Base-by-base conservation (phyloP, 1,140 invertebrate species). In the Hermatobates lingyangjiaoensis region DNA sequence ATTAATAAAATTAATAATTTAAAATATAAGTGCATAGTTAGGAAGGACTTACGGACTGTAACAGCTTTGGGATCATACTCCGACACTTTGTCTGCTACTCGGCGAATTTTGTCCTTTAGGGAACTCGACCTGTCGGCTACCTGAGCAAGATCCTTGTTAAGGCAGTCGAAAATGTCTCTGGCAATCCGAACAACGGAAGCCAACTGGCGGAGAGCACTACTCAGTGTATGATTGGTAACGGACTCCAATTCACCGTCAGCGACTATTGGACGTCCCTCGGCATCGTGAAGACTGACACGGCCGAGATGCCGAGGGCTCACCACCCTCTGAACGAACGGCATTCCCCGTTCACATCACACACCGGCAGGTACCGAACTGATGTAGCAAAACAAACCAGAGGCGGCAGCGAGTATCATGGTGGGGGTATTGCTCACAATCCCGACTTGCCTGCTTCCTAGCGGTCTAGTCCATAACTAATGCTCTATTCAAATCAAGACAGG, bases 11-110 rank as follows among this genome's bases (percentile, higher is more conserved):
- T 18, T 25, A 27, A 49, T 12, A n/a, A n/a, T n/a, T n/a, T n/a
- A n/a, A n/a, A n/a, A n/a, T n/a, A n/a, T n/a, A n/a, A 46, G 27
- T 30, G 15, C n/a, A n/a, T n/a, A n/a, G n/a, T n/a, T n/a, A n/a
- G n/a, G 42, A 53, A 21, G 25, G 68, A 86, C 83, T 86, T 76
- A 86, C 83, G 82, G 70, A 86, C 82, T 75, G 79, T 71, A 58
- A 85, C 81, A 65, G 76, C 75, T 69, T 82, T 85, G 45, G 82
- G 81, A 66, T 87, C 81, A 66, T 76, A 79, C 45, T 62, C 64
- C 48, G 55, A 42, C 39, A 83, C 75, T 55, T 71, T 67, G 50
- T 73, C 70, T 57, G 77, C 73, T 47, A 86, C 69, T 25, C 64
- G 64, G 26, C 65, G 63, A 52, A 87, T 76, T 57, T 77, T 76